Base-by-base conservation (phyloP, 2,797 vertebrate species). In the Falco peregrinus region DNA sequence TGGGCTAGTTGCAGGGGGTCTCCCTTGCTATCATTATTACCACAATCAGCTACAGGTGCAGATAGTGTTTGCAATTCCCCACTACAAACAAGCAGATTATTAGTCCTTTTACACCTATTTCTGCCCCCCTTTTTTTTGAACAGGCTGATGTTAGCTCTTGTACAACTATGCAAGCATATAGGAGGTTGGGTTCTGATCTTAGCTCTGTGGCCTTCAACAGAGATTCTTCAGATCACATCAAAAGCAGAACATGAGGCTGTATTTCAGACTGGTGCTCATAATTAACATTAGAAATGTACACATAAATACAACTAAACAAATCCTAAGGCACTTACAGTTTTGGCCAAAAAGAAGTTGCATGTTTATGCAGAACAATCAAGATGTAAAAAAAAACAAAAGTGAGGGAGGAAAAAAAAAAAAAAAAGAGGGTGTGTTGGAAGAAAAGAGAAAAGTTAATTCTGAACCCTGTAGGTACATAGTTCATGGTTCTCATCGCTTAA, bases 401-500 rank as follows among this genome's bases (percentile, higher is more conserved):
- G 79, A 89, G 87, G 16, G 43, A 96, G 78, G 57, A 79, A 16
- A 29, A 53, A 31, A 60, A 89, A 89, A 80, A 54, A 84, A 45
- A 74, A 74, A 65, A 28, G 37, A 96, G 75, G 69, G 77, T 86
- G 77, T 81, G 89, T 79, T 95, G 89, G 84, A 96, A 96, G 91
- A 94, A 96, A 96, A 97, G 87, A 97, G 93, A 95, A 97, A 98
- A 97, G 97, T 97, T 97, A 97, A 97, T 97, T 97, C 97, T 94
- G 95, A 97, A 96, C 88, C 96, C 97, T 92, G 92, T 95, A 97
- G 97, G 97, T 97, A 97, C 85, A 95, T 45, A 97, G 97, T 97
- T 97, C 96, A 97, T 96, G 97, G 96, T 96, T 97, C 97, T 97
- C 97, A 93, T 97, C 89, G 95, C 95, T 97, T 97, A 98, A 98